Evolutionary conservation across 2,888 invertebrate genomes (phyloP).

Genomic region (Atethmia centrago): DNA sequence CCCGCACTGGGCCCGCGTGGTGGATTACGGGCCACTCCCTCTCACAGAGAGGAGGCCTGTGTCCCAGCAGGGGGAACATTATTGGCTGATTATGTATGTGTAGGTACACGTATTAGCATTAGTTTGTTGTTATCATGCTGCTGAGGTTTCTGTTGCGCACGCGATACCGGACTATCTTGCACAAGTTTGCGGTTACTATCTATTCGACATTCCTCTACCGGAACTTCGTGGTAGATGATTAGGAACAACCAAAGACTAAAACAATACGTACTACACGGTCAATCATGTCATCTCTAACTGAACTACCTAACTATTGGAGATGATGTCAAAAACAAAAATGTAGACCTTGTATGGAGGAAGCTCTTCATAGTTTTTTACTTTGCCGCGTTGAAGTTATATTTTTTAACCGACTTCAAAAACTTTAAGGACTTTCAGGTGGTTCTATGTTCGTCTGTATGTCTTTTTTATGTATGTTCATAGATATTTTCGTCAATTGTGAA

Average conservation of each 20-base stretch:
- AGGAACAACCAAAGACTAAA: background rate
- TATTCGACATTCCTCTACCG: background rate
- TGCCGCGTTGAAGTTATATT: background rate
- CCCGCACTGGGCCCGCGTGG: too few relatives aligned
- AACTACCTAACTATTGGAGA: too few relatives aligned
- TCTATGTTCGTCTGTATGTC: too few relatives aligned
- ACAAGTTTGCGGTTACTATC: background rate
- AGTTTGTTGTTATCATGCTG: conserved; percentile 16
- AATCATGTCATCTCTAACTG: conserved; percentile 3
- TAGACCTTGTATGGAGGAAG: background rate
- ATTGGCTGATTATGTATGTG: too few relatives aligned
- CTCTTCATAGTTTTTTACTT: background rate
- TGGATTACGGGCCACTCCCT: too few relatives aligned
- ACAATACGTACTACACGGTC: background rate
- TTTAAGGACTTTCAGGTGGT: too few relatives aligned
- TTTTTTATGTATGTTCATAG: too few relatives aligned
- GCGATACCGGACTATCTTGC: background rate
- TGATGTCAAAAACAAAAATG: background rate
- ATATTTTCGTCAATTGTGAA: too few relatives aligned
- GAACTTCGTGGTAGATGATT: background rate
- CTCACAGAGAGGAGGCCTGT: too few relatives aligned
- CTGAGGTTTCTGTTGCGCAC: conserved; percentile 6
- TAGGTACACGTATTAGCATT: too few relatives aligned
- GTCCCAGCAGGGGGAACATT: too few relatives aligned
- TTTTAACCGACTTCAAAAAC: too few relatives aligned